Evolutionary conservation across 2,113 vertebrate genomes (phyloP).

Genomic region (Panurus biarmicus): DNA sequence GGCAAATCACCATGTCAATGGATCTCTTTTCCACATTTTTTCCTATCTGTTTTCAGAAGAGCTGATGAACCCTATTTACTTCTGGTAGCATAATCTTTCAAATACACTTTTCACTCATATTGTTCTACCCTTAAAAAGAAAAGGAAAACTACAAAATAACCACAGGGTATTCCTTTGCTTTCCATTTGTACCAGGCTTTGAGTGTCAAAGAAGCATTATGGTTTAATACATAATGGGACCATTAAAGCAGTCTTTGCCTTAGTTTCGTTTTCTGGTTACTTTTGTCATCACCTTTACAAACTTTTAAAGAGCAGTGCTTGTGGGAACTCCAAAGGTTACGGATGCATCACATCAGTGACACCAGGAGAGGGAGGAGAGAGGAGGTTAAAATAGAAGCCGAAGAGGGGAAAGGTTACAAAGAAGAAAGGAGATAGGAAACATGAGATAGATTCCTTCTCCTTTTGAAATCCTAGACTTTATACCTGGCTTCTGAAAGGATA

Average conservation of each 20-base stretch:
- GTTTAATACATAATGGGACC: neutral
- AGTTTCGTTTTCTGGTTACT: neutral
- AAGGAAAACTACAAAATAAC: neutral
- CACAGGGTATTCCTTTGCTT: accelerated
- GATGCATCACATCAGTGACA: neutral
- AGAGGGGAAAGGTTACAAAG: neutral
- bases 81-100: neutral
- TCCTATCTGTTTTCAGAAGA: neutral
- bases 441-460: neutral
- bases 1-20: neutral
- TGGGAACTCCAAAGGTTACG: neutral
- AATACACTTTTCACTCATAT: neutral
- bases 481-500: neutral
- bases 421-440: neutral
- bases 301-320: neutral
- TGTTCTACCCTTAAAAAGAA: neutral
- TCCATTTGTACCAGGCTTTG: neutral
- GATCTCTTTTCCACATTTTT: neutral
- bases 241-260: neutral
- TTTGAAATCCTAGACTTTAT: neutral
- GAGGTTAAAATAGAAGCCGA: neutral
- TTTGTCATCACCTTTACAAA: neutral
- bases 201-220: neutral
- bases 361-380: neutral
- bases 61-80: neutral